Base-by-base conservation (phyloP, 2,888 invertebrate genomes). In the Scelioninae gen. 1 region DNA sequence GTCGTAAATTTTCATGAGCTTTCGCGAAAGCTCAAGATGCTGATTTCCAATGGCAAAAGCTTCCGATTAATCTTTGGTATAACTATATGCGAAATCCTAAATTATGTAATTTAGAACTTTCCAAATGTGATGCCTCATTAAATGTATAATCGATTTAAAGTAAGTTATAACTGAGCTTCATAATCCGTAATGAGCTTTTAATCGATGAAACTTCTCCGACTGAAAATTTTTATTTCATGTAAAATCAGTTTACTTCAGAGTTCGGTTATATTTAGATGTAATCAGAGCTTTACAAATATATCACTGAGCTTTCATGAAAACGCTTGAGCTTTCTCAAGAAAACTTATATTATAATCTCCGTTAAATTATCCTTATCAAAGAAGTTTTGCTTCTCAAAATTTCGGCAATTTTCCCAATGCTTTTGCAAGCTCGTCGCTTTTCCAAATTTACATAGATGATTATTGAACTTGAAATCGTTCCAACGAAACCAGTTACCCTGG, bases 381-480 rank as follows among this genome's bases (percentile, higher is more conserved):
- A 45, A 45, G 11, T 43, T n/a, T 43, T 43, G 8, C 11, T 43
- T 8, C 15, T 60, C 29, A 6, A 23, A 5, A 56, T 15, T 9
- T 16, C 15, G 38, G 2, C 7, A 38, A 15, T 56, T 38, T 5
- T 56, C 13, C 9, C 4, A 0, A 7, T n/a, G 40, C 38, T 65
- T 34, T 38, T n/a, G n/a, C 40, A 65, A 51, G 5, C 8, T 38
- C 31, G n/a, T 23, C 11, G 10, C 15, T 15, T 72, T 10, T 51
- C 9, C 43, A 29, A 53, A 62, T 72, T 38, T 4, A 34, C 43
- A 38, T 15, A 34, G 10, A 66, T 58, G 29, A 76, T 51, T 58
- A 66, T 40, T 16, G 63, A 69, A 77, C 55, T 69, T 69, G 62
- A 69, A 69, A 23, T 29, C 11, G 43, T 53, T 53, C 55, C 65